phyloP scores from a whole-genome alignment of 2,113 vertebrate genomes.

The Daboia siamensis region DNA sequence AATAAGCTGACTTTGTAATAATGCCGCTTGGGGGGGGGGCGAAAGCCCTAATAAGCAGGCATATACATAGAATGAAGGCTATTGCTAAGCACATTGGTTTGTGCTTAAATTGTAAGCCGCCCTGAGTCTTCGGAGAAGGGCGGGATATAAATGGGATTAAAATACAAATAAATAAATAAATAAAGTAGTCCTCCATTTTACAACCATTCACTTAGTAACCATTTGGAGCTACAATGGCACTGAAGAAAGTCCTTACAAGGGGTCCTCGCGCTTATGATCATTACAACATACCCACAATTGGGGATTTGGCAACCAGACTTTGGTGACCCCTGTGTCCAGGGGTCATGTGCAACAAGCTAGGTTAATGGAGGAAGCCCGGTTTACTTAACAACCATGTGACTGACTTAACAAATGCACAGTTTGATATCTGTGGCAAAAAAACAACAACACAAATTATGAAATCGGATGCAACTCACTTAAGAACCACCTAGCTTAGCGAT shows the following conservation, averaged over 20 bases:
- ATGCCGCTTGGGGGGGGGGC: no score
- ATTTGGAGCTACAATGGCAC: background rate
- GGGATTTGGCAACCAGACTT: background rate
- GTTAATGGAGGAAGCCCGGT: background rate
- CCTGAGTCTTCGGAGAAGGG: no score
- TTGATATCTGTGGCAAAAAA: background rate
- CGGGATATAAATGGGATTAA: no score
- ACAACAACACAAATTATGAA: background rate
- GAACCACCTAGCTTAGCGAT: background rate
- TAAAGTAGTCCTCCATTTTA: background rate
- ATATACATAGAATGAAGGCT: no score
- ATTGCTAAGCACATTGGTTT: no score
- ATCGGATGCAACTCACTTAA: background rate
- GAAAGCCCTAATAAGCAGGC: no score
- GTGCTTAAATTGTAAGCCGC: no score
- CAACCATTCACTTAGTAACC: background rate
- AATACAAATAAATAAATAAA: no score
- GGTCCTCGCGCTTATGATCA: background rate
- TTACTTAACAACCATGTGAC: background rate
- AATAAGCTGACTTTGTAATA: no score
- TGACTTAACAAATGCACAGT: background rate
- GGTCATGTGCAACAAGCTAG: background rate
- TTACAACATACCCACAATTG: background rate
- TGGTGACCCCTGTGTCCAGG: background rate
- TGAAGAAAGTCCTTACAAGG: background rate